Base-by-base conservation (phyloP, 2,113 vertebrate species). In the Sinocyclocheilus rhinocerous region DNA sequence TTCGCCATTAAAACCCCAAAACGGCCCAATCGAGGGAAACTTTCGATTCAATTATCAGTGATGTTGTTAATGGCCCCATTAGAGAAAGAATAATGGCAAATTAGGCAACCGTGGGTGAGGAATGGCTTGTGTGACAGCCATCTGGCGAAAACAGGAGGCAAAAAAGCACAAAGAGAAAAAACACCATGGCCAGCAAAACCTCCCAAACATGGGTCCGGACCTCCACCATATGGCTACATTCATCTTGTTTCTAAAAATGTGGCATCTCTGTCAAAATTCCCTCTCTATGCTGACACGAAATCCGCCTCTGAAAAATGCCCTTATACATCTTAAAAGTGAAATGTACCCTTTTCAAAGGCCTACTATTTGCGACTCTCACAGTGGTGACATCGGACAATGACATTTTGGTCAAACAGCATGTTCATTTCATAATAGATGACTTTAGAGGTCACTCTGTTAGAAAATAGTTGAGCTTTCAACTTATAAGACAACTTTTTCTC, bases 51-150 rank as follows among this genome's bases (percentile, higher is more conserved):
- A 94, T 93, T 93, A 93, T 92, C 91, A 89, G 89, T 87, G 92
- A 92, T 91, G 87, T 91, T 93, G 92, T 93, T 94, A 94, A 95
- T 92, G 92, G 93, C 93, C 93, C 93, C 93, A 94, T 95, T 95
- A 94, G 90, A 87, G 69, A 85, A 92, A 93, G 93, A 93, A 93
- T 92, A 93, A 94, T 94, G 91, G 92, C 89, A 92, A 94, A 94
- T 92, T 92, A 94, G 93, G 90, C 89, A 91, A 89, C 88, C 90
- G 91, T 87, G 90, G 89, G 90, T 89, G 88, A 94, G 90, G 89
- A 88, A 92, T 90, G 63, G 92, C 90, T 92, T 91, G 88, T 92
- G 92, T 94, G 93, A 94, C 93, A 93, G 90, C 93, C 94, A 95
- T 95, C 94, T 95, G 94, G 92, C 90, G 91, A 87, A 86, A 78